Evolutionary conservation across 2,113 vertebrate species (phyloP).

Genomic region (Channa maculata): DNA sequence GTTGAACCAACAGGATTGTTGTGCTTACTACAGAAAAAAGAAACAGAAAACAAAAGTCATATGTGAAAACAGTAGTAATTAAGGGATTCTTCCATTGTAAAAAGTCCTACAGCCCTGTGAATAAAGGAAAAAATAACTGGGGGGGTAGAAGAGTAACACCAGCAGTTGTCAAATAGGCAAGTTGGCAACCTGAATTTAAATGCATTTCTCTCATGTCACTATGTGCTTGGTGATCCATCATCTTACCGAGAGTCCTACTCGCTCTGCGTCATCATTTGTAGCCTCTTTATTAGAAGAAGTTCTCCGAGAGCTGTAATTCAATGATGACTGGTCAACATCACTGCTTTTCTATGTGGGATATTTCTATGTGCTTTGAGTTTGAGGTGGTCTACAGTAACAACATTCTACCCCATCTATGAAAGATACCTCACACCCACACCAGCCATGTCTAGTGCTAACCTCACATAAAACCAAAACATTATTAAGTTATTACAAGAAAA

Average conservation of each 20-base stretch:
- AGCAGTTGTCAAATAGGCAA: too few species aligned
- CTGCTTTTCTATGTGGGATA: background rate
- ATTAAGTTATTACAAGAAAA: too few species aligned
- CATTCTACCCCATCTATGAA: background rate
- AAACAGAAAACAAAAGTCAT: background rate
- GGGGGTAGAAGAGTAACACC: background rate
- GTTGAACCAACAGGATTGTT: background rate
- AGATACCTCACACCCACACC: background rate
- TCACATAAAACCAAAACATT: too few species aligned
- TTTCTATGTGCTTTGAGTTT: too few species aligned
- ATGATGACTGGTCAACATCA: conserved; percentile 56
- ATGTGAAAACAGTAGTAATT: background rate
- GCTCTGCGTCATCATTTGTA: conserved; percentile 24
- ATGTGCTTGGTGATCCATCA: conserved; percentile 9
- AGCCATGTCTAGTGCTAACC: background rate
- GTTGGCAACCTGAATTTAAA: background rate
- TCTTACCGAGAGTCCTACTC: conserved; percentile 66
- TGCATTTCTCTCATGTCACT: background rate
- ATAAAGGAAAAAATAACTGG: background rate
- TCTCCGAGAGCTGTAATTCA: conserved; percentile 70
- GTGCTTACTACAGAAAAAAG: conserved; percentile 18
- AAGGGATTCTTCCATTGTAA: too few species aligned
- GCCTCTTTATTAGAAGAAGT: background rate
- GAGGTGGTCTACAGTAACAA: background rate
- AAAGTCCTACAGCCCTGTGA: background rate